Evolutionary conservation across 2,888 invertebrate species (phyloP), one percentile per base, ranked within the genome.

Genomic region (Cheilosia scutellata): DNA sequence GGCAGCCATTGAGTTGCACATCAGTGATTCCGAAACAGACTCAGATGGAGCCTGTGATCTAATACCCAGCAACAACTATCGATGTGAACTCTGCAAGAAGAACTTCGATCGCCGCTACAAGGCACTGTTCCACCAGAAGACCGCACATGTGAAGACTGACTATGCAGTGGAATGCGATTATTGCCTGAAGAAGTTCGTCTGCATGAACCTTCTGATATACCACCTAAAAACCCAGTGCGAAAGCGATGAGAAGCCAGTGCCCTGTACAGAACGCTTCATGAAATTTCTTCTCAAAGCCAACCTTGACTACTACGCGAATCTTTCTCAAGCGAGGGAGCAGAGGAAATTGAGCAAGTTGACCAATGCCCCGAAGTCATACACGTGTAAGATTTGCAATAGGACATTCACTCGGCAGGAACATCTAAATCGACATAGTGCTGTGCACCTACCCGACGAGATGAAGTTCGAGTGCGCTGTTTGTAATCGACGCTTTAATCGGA

Each of bases 171-270:
- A 79, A 20, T 88, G 88, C 44, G 88, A 88, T 6, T 86, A 83
- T 47, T 88, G 88, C 47, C 31, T 72, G 3, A 77, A 78, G 13
- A 82, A 79, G 29, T 88, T 80, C n/a, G 78, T 88, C 5, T 80
- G 88, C 29, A 65, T 87, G 58, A 84, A 88, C 47, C 80, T 88
- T 4, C 60, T 88, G 0, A 88, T 88, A 29, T 78, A 87, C 25
- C 88, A 88, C 40, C 53, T 88, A n/a, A 88, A 88, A 66, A 88
- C 88, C 0, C 87, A 87, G n/a, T 88, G 88, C 47, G 88, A 88
- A 42, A 86, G 78, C 49, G 88, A 88, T 33, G 88, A 88, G 16
- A 84, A 83, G 33, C 88, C 88, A 40, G 86, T 88, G 2, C 77
- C 87, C 1, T 88, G 87, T 40, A 82, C 87, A 1, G 88, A 88